phyloP scores from a whole-genome alignment of 2,113 vertebrate genomes.

The Siphamia tubifer region DNA sequence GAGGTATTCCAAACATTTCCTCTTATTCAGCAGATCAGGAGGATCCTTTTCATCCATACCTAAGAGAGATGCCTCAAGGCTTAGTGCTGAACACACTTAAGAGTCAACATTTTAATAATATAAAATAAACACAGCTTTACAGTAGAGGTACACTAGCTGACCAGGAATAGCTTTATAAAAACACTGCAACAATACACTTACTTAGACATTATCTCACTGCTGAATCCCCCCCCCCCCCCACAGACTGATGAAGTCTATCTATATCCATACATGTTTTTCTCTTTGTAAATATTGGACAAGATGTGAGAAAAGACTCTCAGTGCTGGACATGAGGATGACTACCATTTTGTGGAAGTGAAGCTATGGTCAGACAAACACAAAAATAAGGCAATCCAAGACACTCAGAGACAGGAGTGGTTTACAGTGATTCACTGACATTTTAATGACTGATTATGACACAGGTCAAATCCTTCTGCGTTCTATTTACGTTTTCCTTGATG shows the following conservation, averaged over 20 bases:
- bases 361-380: background rate
- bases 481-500: too few relatives aligned
- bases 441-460: too few relatives aligned
- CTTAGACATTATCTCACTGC: too few relatives aligned
- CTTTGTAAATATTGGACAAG: too few relatives aligned
- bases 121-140: background rate
- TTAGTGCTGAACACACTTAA: background rate
- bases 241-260: too few relatives aligned
- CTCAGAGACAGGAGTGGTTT: conserved; percentile 5
- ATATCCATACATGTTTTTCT: too few relatives aligned
- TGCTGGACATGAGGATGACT: too few relatives aligned
- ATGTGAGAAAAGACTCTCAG: background rate
- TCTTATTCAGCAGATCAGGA: conserved; percentile 75
- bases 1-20: conserved; percentile 81
- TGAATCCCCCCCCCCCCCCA: too few relatives aligned
- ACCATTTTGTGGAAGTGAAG: background rate
- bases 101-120: background rate
- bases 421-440: too few relatives aligned
- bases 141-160: background rate
- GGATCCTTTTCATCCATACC: conserved; percentile 64
- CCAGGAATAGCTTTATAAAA: background rate
- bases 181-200: background rate
- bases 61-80: conserved; percentile 22
- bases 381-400: conserved; percentile 25
- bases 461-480: too few relatives aligned